Percentiles rank a stretch among this genome's conserved stretches.
Evolutionary conservation across 2,888 invertebrate genomes (phyloP).

Genomic region (Lissocephala sabroskyi): DNA sequence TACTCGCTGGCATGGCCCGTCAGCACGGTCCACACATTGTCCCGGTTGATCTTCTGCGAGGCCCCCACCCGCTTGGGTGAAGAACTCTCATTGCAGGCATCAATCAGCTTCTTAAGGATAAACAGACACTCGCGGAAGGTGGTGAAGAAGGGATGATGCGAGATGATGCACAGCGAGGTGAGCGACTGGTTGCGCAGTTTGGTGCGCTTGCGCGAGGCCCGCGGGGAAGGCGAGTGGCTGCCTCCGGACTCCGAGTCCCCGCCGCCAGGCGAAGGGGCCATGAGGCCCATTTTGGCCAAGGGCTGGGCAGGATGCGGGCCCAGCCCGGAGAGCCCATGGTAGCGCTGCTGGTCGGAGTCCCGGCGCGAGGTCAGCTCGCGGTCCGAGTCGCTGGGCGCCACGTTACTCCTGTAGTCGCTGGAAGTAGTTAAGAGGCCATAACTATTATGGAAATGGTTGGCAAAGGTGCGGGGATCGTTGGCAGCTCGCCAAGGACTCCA

Average conservation of each 20-base stretch:
- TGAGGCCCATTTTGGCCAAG: slow-evolving; percentile 78
- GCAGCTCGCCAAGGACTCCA: slow-evolving; percentile 28
- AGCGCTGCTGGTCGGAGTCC: slow-evolving; percentile 76
- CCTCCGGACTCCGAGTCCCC: slow-evolving; percentile 91
- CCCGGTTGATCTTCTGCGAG: slow-evolving; percentile 90
- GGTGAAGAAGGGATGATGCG: slow-evolving; percentile 99
- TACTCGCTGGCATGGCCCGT: slow-evolving; percentile 87
- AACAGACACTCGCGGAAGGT: slow-evolving; percentile 98
- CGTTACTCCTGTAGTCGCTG: slow-evolving; percentile 94
- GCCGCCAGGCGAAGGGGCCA: slow-evolving; percentile 78
- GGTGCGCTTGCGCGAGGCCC: slow-evolving; percentile 86
- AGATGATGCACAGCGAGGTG: slow-evolving; percentile 96
- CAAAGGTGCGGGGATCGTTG: background rate
- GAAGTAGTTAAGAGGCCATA: slow-evolving; percentile 73
- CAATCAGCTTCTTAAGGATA: slow-evolving; percentile 95
- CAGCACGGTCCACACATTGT: slow-evolving; percentile 96
- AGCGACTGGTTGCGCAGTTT: slow-evolving; percentile 92
- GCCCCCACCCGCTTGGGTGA: slow-evolving; percentile 91
- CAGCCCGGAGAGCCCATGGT: slow-evolving; percentile 36
- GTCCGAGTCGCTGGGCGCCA: slow-evolving; percentile 92
- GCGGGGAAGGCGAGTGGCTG: slow-evolving; percentile 88
- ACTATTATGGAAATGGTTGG: slow-evolving; percentile 70
- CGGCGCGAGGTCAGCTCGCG: slow-evolving; percentile 85
- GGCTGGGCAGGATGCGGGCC: slow-evolving; percentile 31
- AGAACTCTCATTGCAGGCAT: slow-evolving; percentile 96